Evolutionary conservation across 2,113 vertebrate species (phyloP).

Genomic region (Micromys minutus): DNA sequence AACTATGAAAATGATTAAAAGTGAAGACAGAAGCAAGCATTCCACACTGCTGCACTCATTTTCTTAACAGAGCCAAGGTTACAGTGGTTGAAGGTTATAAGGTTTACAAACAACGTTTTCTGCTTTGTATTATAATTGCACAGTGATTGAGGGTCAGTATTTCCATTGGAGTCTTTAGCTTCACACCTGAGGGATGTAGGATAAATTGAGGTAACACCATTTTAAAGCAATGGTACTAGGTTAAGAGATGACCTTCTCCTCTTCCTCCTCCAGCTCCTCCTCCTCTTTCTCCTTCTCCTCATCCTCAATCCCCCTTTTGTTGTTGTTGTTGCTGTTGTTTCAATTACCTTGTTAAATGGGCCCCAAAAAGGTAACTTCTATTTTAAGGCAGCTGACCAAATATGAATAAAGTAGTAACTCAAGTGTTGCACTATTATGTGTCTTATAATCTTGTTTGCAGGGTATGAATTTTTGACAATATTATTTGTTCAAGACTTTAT

Average conservation of each 20-base stretch:
- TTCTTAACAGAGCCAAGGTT: neutral
- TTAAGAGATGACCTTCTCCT: neutral
- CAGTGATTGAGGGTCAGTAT: neutral
- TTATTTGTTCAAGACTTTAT: neutral
- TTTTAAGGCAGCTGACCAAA: neutral
- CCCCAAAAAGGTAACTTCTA: neutral
- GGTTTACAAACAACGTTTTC: neutral
- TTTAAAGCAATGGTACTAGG: neutral
- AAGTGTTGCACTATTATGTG: neutral
- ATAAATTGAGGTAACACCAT: neutral
- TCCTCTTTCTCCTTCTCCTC: too few species aligned
- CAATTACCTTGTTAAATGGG: neutral
- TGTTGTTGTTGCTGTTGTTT: neutral
- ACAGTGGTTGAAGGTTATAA: neutral
- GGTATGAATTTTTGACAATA: neutral
- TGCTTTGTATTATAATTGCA: neutral
- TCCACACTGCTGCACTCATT: neutral
- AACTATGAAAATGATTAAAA: neutral
- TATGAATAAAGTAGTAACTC: conserved; percentile 20
- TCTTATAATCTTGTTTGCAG: neutral
- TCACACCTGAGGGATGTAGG: neutral
- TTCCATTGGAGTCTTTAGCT: neutral
- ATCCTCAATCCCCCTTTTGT: neutral
- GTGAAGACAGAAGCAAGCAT: neutral
- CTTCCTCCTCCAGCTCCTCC: too few species aligned